Conservation (phyloP, 2,797 vertebrate species). For the Rachycentron canadum region DNA sequence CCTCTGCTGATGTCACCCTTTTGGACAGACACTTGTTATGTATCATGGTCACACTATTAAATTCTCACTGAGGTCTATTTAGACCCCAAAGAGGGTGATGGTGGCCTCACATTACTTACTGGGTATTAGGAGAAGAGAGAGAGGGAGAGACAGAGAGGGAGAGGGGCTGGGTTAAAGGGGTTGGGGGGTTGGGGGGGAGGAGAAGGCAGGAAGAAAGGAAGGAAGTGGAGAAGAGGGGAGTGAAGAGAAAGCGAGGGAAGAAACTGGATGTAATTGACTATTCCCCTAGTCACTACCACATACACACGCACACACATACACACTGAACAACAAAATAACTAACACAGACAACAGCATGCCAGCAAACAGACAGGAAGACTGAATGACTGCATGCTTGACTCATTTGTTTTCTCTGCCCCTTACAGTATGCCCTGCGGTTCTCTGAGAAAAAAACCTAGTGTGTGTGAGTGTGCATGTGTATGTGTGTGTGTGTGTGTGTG, state of each 20-base stretch:
- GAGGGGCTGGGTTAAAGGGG: constrained; percentile 22
- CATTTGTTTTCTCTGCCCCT: constrained; percentile 84
- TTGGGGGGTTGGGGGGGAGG: constrained; percentile 9
- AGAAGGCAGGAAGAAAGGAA: constrained; percentile 13
- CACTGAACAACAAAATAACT: constrained; percentile 17
- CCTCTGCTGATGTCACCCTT: constrained; percentile 84
- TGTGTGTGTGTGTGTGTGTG: constrained; percentile 43
- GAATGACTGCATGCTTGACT: constrained; percentile 84
- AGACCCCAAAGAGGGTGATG: constrained; percentile 78
- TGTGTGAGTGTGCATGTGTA: constrained; percentile 52
- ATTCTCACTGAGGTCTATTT: constrained; percentile 87
- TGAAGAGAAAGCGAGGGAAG: constrained; percentile 13
- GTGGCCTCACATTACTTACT: constrained; percentile 79
- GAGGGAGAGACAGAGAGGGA: constrained; percentile 10
- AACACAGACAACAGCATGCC: constrained; percentile 61
- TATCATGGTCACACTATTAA: constrained; percentile 89
- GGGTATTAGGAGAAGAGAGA: constrained; percentile 68
- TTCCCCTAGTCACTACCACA: constrained; percentile 14
- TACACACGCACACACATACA: constrained; percentile 12
- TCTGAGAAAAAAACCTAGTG: constrained; percentile 53
- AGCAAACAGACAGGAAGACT: constrained; percentile 74
- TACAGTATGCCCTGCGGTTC: constrained; percentile 63
- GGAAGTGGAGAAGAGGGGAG: constrained; percentile 13
- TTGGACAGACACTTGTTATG: constrained; percentile 87
- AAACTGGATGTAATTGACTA: constrained; percentile 20